phyloP scores from a whole-genome alignment of 2,888 invertebrate genomes.

The Bombyx huttoni region DNA sequence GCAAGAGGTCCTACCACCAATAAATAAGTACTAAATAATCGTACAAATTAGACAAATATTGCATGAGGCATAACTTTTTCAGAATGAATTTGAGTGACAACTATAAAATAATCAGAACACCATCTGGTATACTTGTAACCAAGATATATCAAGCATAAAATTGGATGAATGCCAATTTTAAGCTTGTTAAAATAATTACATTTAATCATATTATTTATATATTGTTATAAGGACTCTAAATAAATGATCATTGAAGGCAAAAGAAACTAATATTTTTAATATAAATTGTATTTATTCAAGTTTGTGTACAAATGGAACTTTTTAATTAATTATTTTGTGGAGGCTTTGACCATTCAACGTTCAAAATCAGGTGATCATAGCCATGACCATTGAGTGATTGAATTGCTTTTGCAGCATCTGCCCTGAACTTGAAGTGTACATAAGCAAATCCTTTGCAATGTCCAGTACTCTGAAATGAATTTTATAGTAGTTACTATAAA shows the following conservation, averaged over 20 bases:
- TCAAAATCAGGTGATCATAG: constrained; percentile 97
- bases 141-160: no score
- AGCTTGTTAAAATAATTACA: no score
- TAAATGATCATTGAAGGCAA: constrained; percentile 1
- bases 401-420: constrained; percentile 95
- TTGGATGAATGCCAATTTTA: no score
- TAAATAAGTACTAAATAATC: no score
- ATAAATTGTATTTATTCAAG: constrained; percentile 17
- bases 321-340: constrained; percentile 60
- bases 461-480: constrained; percentile 75
- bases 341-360: constrained; percentile 99
- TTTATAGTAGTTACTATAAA: not conserved
- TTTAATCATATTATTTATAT: no score
- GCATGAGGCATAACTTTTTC: no score
- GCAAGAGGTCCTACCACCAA: no score
- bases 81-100: no score
- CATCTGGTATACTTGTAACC: no score
- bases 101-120: no score
- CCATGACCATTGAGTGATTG: constrained; percentile 91
- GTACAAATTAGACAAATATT: no score
- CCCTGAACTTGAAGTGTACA: constrained; percentile 93
- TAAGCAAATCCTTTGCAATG: constrained; percentile 98
- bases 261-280: constrained; percentile 2
- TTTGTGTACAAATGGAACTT: constrained; percentile 21
- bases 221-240: not conserved